A percentile compares a stretch with the other conserved stretches of the same genome.
phyloP scores from a whole-genome alignment of 2,888 invertebrate genomes.

The Antheraea assamensis region DNA sequence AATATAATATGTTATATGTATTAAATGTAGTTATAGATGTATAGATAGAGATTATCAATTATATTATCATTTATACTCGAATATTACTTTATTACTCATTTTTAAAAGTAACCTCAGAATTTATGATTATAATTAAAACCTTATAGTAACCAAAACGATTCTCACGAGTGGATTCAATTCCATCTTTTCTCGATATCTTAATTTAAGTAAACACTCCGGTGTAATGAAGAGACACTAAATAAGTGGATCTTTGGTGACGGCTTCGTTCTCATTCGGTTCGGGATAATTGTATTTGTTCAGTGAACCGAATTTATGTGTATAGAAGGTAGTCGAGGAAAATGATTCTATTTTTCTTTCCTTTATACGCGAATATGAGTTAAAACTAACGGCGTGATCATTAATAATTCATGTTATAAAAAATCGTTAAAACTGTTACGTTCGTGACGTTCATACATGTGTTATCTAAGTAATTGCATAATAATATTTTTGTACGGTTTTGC shows the following conservation, averaged over 20 bases:
- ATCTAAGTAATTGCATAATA: too few species aligned
- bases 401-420: too few species aligned
- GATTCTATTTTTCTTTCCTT: conserved; percentile 16
- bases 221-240: conserved; percentile 71
- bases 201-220: conserved; percentile 72
- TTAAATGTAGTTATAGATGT: too few species aligned
- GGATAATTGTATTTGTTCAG: conserved; percentile 61
- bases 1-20: too few species aligned
- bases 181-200: conserved; percentile 56
- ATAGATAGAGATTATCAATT: too few species aligned
- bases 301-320: conserved; percentile 18
- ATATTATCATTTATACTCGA: too few species aligned
- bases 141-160: conserved; percentile 33
- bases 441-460: too few species aligned
- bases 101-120: neutral
- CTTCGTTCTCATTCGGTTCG: conserved; percentile 55
- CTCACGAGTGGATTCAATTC: conserved; percentile 46
- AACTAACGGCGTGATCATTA: neutral
- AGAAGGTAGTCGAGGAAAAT: conserved; percentile 12
- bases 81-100: too few species aligned
- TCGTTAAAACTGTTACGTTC: too few species aligned
- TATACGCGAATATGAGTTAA: neutral
- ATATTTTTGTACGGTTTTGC: too few species aligned
- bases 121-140: conserved; percentile 42
- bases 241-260: conserved; percentile 52